Percentiles rank a stretch among this genome's conserved stretches.
phyloP scores from a whole-genome alignment of 2,888 invertebrate genomes.

The Lycocerus yunnanus region DNA sequence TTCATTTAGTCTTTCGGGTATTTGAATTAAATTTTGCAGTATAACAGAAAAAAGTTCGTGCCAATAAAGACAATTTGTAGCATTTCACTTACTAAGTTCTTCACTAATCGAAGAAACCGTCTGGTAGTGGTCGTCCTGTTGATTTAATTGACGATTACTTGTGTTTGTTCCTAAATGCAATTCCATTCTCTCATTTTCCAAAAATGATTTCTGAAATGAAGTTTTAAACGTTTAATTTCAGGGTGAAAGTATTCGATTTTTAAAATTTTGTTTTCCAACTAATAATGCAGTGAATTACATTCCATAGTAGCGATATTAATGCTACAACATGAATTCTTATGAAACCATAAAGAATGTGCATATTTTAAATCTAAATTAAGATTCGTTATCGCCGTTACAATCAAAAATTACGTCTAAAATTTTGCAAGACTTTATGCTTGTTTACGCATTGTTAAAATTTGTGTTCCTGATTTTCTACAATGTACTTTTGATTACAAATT shows the following conservation, averaged over 20 bases:
- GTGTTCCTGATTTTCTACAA: not conserved
- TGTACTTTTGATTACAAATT: not conserved
- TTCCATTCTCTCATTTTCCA: not conserved
- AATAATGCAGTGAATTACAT: slow-evolving; percentile 9
- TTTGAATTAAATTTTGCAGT: not conserved
- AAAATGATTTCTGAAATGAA: not conserved
- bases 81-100: not conserved
- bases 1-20: not conserved
- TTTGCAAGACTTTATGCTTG: not conserved
- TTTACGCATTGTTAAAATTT: not conserved
- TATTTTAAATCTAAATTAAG: slow-evolving; percentile 2
- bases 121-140: not conserved
- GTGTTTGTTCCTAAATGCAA: not conserved
- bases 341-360: slow-evolving; percentile 11
- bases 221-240: not conserved
- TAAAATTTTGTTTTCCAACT: slow-evolving; percentile 1
- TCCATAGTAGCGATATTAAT: not conserved
- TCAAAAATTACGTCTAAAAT: slow-evolving; percentile 4
- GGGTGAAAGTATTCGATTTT: not conserved
- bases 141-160: not conserved
- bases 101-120: not conserved
- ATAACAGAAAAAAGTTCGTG: not conserved
- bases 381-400: slow-evolving; percentile 4
- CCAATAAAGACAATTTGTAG: not conserved
- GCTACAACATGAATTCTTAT: not conserved